These are phyloP conservation scores for Hypomesus transpacificus DNA, from an alignment of 2,113 vertebrate genomes.

Conservation along the genomic window DNA sequence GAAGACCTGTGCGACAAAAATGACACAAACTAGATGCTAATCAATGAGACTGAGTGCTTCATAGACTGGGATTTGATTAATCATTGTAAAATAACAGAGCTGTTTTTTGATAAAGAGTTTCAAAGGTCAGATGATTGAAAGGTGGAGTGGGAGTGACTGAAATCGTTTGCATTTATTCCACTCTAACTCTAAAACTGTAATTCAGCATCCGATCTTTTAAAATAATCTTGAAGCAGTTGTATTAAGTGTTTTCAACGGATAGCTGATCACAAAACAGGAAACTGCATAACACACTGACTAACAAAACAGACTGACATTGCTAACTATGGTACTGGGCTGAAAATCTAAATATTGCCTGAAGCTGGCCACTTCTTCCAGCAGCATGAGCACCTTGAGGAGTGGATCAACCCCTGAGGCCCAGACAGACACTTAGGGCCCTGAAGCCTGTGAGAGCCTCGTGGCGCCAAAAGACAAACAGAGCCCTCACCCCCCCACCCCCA, in stretches of 20 bases:
- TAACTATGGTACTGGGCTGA: background rate
- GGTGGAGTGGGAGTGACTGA: background rate
- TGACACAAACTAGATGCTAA: background rate
- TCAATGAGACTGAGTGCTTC: background rate
- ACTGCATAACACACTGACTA: no score
- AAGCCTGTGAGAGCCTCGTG: constrained; percentile 42
- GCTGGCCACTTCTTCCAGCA: background rate
- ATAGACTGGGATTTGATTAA: background rate
- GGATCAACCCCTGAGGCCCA: constrained; percentile 28
- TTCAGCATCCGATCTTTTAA: no score
- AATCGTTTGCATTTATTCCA: background rate
- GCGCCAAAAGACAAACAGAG: constrained; percentile 54
- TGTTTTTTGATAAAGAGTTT: background rate
- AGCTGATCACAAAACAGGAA: background rate
- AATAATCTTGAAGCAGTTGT: background rate
- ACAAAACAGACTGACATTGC: no score
- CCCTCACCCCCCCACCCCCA: background rate
- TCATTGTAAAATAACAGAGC: constrained; percentile 9
- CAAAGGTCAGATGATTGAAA: background rate
- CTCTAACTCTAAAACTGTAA: no score
- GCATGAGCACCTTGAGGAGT: constrained; percentile 27
- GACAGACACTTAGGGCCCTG: constrained; percentile 45
- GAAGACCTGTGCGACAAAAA: background rate
- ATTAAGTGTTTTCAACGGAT: background rate
- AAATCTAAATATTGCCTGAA: background rate